These are phyloP conservation scores for Catostylus mosaicus DNA, from an alignment of 30 jellyfish, hydroid and myxozoan species.

Conservation along the genomic window DNA sequence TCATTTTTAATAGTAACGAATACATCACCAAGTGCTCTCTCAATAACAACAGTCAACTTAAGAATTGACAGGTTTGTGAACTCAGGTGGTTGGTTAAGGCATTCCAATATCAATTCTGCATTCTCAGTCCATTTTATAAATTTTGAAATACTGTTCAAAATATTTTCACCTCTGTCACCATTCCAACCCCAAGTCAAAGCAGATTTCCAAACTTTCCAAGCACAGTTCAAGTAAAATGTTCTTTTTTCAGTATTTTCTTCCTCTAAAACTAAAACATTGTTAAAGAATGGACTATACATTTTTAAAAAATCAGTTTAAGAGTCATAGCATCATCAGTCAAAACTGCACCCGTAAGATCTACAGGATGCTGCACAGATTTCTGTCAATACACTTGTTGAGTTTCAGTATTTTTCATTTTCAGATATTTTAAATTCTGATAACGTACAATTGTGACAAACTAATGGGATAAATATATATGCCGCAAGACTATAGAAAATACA, in stretches of 20 bases:
- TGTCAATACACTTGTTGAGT: too few species aligned
- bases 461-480: too few species aligned
- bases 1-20: constrained; percentile 11
- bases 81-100: background rate
- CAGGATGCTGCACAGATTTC: too few species aligned
- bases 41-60: constrained; percentile 43
- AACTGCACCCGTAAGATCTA: too few species aligned
- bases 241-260: background rate
- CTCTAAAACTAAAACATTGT: background rate
- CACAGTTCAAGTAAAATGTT: background rate
- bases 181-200: background rate
- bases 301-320: too few species aligned
- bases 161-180: background rate
- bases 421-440: too few species aligned
- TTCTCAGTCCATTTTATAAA: constrained; percentile 29
- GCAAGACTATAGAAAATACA: too few species aligned
- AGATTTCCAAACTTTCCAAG: constrained; percentile 13
- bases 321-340: too few species aligned
- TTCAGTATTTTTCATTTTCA: too few species aligned
- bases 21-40: constrained; percentile 65
- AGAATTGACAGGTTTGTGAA: constrained; percentile 41
- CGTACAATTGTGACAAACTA: too few species aligned
- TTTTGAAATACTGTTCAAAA: background rate
- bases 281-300: too few species aligned
- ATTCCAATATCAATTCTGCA: constrained; percentile 7